These are phyloP conservation scores for Eurosta solidaginis DNA, from an alignment of 1,140 invertebrate genomes.

Conservation along the genomic window DNA sequence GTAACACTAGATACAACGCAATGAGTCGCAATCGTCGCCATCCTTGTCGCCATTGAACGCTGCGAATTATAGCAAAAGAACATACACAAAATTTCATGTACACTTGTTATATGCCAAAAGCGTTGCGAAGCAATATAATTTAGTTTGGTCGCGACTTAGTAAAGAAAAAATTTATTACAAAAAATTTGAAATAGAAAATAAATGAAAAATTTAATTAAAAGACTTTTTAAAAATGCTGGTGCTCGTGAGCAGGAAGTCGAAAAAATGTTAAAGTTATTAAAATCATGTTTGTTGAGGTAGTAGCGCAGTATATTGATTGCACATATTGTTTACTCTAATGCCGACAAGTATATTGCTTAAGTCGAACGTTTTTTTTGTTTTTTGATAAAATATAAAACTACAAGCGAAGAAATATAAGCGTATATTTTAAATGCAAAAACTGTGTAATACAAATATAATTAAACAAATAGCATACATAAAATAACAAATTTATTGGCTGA, in stretches of 20 bases:
- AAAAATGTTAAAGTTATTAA: background rate
- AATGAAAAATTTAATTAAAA: background rate
- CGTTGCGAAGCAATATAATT: background rate
- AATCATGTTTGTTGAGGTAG: background rate
- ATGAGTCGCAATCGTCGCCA: background rate
- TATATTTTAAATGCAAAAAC: too few species aligned
- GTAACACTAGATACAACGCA: background rate
- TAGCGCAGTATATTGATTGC: background rate
- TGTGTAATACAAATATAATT: too few species aligned
- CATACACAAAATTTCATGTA: background rate
- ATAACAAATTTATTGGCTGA: too few species aligned
- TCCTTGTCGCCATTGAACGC: background rate
- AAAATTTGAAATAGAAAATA: background rate
- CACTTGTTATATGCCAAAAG: background rate
- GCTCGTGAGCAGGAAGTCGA: background rate
- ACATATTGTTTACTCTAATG: background rate
- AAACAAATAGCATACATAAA: too few species aligned
- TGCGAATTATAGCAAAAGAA: conserved; percentile 16
- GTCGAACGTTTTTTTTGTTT: too few species aligned
- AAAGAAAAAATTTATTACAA: background rate
- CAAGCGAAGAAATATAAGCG: too few species aligned
- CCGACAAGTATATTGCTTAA: conserved; percentile 48
- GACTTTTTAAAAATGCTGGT: background rate
- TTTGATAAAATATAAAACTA: too few species aligned
- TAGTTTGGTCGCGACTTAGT: background rate